phyloP scores from a whole-genome alignment of 2,888 invertebrate genomes.

The Gari tellinella region DNA sequence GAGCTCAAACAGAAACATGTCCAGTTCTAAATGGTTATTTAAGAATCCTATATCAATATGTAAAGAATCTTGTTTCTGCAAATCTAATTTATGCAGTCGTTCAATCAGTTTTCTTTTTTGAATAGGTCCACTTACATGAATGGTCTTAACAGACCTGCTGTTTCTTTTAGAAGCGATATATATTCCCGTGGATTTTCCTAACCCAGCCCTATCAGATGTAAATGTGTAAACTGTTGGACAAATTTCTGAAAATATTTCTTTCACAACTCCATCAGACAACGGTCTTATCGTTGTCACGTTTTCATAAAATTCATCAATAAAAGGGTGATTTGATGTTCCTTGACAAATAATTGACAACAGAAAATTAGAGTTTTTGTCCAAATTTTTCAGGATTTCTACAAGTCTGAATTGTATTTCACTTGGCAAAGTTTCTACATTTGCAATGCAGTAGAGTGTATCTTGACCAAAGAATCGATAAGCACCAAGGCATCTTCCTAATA shows the following conservation, averaged over 20 bases:
- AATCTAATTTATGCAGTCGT: conserved; percentile 27
- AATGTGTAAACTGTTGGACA: conserved; percentile 48
- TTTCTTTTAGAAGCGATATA: conserved; percentile 29
- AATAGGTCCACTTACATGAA: conserved; percentile 68
- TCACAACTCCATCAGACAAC: conserved; percentile 26
- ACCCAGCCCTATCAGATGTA: conserved; percentile 62
- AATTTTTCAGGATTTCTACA: conserved; percentile 46
- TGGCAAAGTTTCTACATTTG: conserved; percentile 61
- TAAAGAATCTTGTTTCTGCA: conserved; percentile 43
- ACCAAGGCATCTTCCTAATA: conserved; percentile 60
- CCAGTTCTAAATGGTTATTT: conserved; percentile 51
- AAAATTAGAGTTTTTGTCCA: conserved; percentile 16
- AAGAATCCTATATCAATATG: conserved; percentile 67
- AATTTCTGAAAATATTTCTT: conserved; percentile 26
- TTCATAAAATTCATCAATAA: conserved; percentile 53
- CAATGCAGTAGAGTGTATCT: conserved; percentile 56
- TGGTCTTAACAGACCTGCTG: conserved; percentile 24
- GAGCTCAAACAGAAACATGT: conserved; percentile 67
- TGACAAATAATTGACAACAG: conserved; percentile 61
- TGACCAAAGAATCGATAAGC: conserved; percentile 6
- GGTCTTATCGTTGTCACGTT: conserved; percentile 27
- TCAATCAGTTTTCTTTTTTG: conserved; percentile 39
- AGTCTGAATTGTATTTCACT: conserved; percentile 62
- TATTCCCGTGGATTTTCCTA: conserved; percentile 63
- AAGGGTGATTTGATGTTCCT: conserved; percentile 60